A percentile compares a stretch with the other conserved stretches of the same genome.
Conservation (phyloP, 2,113 vertebrate species). For the Coptodon rendalli region DNA sequence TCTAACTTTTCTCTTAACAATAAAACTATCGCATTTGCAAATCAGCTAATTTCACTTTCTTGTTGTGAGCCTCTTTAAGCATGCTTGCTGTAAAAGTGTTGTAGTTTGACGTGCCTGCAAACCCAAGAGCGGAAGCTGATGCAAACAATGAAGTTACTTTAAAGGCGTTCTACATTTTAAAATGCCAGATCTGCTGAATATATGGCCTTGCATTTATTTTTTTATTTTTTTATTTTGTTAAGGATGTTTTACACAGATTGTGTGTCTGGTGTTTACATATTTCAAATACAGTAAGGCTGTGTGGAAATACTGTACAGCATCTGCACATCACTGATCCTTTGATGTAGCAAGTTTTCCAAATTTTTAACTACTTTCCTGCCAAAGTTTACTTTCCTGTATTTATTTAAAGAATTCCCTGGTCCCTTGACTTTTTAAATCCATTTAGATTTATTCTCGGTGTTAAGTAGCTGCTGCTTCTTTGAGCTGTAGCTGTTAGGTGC, state of each 20-base stretch:
- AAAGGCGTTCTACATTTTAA: neutral
- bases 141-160: neutral
- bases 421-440: neutral
- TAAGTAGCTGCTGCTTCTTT: neutral
- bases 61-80: neutral
- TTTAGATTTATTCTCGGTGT: neutral
- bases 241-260: neutral
- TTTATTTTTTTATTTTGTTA: neutral
- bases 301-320: neutral
- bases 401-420: neutral
- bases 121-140: neutral
- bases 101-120: neutral
- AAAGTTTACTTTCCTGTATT: neutral
- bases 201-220: neutral
- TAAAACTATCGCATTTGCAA: neutral
- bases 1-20: neutral
- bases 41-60: neutral
- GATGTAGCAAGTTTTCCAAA: neutral
- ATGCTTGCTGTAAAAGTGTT: neutral
- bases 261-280: neutral
- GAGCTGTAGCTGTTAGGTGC: neutral
- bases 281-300: neutral
- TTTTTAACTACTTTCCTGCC: neutral
- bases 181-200: neutral
- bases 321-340: conserved; percentile 2